Percentiles rank a stretch among this genome's conserved stretches.
Evolutionary conservation across 2,113 vertebrate genomes (phyloP).

Genomic region (Sclerurus mexicanus): DNA sequence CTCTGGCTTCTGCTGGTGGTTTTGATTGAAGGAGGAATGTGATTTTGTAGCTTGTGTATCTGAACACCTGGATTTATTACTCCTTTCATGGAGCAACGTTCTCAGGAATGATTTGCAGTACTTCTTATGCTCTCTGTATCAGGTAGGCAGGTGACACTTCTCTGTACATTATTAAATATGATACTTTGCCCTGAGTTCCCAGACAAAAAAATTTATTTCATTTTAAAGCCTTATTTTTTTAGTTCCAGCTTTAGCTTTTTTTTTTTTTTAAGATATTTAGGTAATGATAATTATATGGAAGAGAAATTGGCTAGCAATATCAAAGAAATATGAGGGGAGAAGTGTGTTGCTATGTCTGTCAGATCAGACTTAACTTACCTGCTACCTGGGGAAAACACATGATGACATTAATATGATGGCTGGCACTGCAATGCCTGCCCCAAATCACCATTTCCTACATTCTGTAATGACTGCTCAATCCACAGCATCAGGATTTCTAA

Average conservation of each 20-base stretch:
- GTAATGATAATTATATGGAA: neutral
- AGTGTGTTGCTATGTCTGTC: neutral
- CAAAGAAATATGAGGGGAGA: neutral
- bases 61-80: neutral
- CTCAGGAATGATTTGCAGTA: neutral
- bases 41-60: neutral
- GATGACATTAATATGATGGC: neutral
- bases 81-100: neutral
- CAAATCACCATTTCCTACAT: neutral
- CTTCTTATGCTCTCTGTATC: neutral
- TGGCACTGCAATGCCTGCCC: neutral
- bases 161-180: neutral
- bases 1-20: neutral
- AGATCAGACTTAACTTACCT: neutral
- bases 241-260: neutral
- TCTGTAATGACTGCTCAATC: neutral
- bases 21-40: neutral
- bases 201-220: neutral
- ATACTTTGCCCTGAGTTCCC: neutral
- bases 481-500: neutral
- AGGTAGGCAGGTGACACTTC: neutral
- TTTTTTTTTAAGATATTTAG: neutral
- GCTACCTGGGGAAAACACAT: neutral
- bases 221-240: neutral
- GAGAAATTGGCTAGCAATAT: neutral